These are phyloP conservation scores for Cygnus olor DNA, from an alignment of 2,797 vertebrate species.

Conservation along the genomic window DNA sequence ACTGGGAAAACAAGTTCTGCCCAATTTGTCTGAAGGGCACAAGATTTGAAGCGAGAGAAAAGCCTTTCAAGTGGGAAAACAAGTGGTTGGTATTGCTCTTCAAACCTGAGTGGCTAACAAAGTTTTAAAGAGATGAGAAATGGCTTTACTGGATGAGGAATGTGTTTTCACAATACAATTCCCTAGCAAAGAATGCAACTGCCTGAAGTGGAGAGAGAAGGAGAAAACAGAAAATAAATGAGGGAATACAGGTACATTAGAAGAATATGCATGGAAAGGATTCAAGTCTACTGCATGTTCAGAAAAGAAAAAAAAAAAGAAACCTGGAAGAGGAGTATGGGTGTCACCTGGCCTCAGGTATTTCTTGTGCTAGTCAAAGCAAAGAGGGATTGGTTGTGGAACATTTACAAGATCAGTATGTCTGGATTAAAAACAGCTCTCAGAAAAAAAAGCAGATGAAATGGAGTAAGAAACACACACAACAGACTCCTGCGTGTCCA, in stretches of 20 bases:
- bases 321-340: not conserved
- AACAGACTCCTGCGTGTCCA: not conserved
- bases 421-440: not conserved
- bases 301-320: not conserved
- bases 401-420: not conserved
- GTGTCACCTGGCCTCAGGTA: not conserved
- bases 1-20: not conserved
- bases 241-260: not conserved
- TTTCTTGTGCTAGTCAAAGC: not conserved
- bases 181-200: not conserved
- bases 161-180: not conserved
- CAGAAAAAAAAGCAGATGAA: not conserved
- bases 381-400: not conserved
- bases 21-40: not conserved
- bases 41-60: not conserved
- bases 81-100: not conserved
- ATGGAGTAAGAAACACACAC: not conserved
- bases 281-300: not conserved
- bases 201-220: not conserved
- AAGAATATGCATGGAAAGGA: not conserved
- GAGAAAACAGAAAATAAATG: not conserved
- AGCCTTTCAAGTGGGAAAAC: not conserved
- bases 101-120: not conserved
- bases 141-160: not conserved
- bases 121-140: conserved; percentile 28